phyloP scores from a whole-genome alignment of 2,888 invertebrate genomes.

The Rhimphoctona megacephalus region DNA sequence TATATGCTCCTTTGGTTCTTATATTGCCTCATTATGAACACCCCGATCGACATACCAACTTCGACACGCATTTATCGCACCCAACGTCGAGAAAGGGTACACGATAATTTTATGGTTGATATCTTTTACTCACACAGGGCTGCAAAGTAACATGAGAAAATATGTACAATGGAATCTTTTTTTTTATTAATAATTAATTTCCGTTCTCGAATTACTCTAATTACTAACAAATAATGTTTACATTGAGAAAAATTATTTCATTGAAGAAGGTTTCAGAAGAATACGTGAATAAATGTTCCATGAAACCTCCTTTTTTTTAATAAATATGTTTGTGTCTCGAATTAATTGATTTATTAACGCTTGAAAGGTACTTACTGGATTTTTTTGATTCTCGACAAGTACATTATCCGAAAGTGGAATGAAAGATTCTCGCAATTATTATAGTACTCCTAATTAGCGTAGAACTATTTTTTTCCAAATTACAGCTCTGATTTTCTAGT shows the following conservation, averaged over 20 bases:
- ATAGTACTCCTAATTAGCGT: no score
- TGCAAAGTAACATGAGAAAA: background rate
- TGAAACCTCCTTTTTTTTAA: no score
- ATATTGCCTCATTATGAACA: conserved; percentile 73
- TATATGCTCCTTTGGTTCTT: conserved; percentile 52
- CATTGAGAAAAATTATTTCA: background rate
- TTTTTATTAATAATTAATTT: background rate
- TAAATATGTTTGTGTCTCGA: no score
- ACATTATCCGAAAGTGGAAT: no score
- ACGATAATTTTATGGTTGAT: conserved; percentile 49
- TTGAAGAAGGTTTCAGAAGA: no score
- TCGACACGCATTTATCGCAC: conserved; percentile 72
- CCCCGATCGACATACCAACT: conserved; percentile 29
- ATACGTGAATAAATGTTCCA: no score
- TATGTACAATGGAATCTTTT: background rate
- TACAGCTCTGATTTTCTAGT: no score
- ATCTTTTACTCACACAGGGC: conserved; percentile 13
- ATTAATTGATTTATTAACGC: no score
- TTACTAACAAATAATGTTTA: background rate
- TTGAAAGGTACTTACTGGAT: no score
- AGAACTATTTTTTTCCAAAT: no score
- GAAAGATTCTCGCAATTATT: no score
- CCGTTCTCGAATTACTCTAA: background rate
- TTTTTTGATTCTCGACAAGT: no score
- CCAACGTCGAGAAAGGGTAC: conserved; percentile 27